Evolutionary conservation across 1,140 invertebrate genomes (phyloP).

Genomic region (Apis dorsata): DNA sequence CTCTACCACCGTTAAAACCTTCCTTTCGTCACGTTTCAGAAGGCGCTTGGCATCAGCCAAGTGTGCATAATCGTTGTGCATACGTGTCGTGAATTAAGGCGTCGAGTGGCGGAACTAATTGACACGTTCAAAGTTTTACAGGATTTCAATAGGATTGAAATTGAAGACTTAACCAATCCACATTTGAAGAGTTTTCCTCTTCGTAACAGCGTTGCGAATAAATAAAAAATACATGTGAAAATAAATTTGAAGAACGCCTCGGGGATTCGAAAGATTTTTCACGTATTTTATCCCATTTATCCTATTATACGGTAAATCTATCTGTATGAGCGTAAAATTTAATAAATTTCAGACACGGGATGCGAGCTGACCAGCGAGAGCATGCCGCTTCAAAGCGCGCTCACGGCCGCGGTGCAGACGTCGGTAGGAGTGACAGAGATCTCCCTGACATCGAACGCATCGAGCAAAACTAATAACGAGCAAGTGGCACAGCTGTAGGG

Average conservation of each 20-base stretch:
- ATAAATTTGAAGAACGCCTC: too few relatives aligned
- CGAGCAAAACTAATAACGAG: conserved; percentile 73
- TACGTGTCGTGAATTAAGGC: neutral
- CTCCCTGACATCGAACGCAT: conserved; percentile 72
- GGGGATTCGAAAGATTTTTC: too few relatives aligned
- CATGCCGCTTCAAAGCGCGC: conserved; percentile 74
- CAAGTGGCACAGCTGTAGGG: conserved; percentile 75
- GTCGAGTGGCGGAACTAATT: neutral
- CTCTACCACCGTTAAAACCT: neutral
- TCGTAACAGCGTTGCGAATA: too few relatives aligned
- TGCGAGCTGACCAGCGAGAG: conserved; percentile 73
- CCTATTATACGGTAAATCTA: too few relatives aligned
- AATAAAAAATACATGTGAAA: too few relatives aligned
- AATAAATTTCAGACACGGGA: conserved; percentile 71
- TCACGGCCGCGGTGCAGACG: conserved; percentile 74
- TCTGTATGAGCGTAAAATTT: neutral
- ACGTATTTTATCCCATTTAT: too few relatives aligned
- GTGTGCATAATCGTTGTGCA: neutral
- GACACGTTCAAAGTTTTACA: neutral
- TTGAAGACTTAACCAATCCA: too few relatives aligned
- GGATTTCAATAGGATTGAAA: too few relatives aligned
- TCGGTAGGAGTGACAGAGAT: conserved; percentile 77
- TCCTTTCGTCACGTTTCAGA: neutral
- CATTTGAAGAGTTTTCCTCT: too few relatives aligned
- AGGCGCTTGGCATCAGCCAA: neutral